A percentile compares a stretch with the other conserved stretches of the same genome.
Conservation (phyloP, 2,113 vertebrate species). For the Galemys pyrenaicus region DNA sequence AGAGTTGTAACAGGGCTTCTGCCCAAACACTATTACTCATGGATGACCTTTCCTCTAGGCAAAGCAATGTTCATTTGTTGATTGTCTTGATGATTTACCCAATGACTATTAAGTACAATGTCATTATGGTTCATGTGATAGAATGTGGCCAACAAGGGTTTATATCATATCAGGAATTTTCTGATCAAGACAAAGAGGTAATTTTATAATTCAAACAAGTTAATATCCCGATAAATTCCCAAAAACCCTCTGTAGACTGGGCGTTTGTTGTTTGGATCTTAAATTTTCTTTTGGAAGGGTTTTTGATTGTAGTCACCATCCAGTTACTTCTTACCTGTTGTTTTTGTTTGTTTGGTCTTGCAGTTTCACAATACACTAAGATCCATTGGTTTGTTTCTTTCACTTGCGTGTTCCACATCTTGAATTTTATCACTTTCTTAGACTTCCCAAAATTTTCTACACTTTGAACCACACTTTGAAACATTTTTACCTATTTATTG, state of each 20-base stretch:
- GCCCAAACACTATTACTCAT: background rate
- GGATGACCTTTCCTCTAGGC: background rate
- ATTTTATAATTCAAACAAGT: constrained; percentile 14
- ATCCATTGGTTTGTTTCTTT: background rate
- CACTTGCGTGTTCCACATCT: background rate
- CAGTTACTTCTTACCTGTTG: background rate
- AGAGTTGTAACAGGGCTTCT: background rate
- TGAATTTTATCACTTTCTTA: constrained; percentile 2
- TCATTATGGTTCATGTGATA: background rate
- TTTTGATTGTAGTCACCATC: background rate
- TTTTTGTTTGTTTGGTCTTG: background rate
- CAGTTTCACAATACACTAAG: background rate
- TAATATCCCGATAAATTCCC: background rate
- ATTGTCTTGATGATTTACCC: background rate
- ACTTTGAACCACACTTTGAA: background rate
- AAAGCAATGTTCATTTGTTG: background rate
- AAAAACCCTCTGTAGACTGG: background rate
- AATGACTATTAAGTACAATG: background rate
- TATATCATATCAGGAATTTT: constrained; percentile 35
- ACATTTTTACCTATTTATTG: background rate
- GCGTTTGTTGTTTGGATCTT: background rate
- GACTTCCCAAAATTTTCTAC: background rate
- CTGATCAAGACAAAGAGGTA: background rate
- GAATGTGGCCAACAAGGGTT: background rate
- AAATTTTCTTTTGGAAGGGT: background rate